phyloP scores from a whole-genome alignment of 2,888 invertebrate genomes.

The Tetragnatha montana region DNA sequence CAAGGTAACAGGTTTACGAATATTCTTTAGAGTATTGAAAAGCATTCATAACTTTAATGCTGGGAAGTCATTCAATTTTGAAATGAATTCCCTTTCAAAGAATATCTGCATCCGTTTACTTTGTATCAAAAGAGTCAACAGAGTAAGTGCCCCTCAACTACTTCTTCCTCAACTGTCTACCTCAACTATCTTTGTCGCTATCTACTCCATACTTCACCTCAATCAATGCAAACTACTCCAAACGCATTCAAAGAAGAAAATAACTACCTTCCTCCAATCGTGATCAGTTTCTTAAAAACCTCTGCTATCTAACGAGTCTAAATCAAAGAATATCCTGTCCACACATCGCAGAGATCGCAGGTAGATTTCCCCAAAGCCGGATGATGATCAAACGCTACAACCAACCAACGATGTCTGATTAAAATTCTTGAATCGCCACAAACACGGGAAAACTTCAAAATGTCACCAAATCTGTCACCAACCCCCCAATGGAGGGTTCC shows the following conservation, averaged over 20 bases:
- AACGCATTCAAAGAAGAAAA: not conserved
- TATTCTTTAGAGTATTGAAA: too few relatives aligned
- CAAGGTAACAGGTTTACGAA: too few relatives aligned
- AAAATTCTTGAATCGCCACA: not conserved
- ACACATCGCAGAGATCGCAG: not conserved
- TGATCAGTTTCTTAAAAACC: too few relatives aligned
- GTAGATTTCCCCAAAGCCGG: not conserved
- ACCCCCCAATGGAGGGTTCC: not conserved
- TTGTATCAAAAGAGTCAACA: too few relatives aligned
- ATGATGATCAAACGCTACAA: not conserved
- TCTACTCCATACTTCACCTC: too few relatives aligned
- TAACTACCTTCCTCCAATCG: not conserved
- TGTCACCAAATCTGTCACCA: not conserved
- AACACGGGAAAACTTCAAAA: not conserved
- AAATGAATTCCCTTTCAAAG: too few relatives aligned
- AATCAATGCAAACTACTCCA: conserved; percentile 6
- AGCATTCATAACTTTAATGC: too few relatives aligned
- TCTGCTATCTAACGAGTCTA: not conserved
- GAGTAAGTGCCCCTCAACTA: too few relatives aligned
- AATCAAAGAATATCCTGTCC: not conserved
- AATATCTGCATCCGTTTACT: too few relatives aligned
- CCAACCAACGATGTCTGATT: not conserved
- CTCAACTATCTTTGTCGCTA: too few relatives aligned
- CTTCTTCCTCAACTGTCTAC: too few relatives aligned
- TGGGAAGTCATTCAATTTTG: too few relatives aligned